A percentile compares a stretch with the other conserved stretches of the same genome.
phyloP scores from a whole-genome alignment of 1,140 invertebrate species.

The Drosophila bocki region DNA sequence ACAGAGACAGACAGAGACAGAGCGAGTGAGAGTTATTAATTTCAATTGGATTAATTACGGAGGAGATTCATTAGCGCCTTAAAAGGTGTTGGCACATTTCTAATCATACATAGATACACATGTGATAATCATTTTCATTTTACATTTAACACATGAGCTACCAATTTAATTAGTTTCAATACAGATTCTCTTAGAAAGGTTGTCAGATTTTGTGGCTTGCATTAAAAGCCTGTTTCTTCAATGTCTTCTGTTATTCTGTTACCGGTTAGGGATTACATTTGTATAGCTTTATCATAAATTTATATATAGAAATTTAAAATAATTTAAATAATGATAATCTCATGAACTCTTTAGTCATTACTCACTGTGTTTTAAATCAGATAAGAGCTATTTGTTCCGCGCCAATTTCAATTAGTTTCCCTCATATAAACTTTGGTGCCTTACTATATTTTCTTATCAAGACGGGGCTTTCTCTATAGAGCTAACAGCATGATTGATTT shows the following conservation, averaged over 20 bases:
- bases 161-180: conserved; percentile 3
- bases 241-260: neutral
- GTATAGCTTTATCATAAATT: no score
- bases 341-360: no score
- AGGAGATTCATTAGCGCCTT: conserved; percentile 12
- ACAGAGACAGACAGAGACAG: neutral
- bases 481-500: neutral
- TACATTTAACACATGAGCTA: conserved; percentile 4
- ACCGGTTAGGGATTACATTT: no score
- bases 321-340: neutral
- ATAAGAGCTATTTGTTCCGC: neutral
- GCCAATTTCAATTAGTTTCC: neutral
- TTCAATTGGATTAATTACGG: conserved; percentile 22
- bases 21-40: conserved; percentile 9
- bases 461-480: no score
- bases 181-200: neutral
- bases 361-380: neutral
- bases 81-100: conserved; percentile 3
- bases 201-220: neutral
- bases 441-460: conserved; percentile 33
- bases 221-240: neutral
- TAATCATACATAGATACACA: neutral
- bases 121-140: conserved; percentile 9
- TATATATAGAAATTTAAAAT: no score
- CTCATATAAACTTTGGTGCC: neutral